phyloP scores from a whole-genome alignment of 2,113 vertebrate species.

The Peromyscus leucopus region DNA sequence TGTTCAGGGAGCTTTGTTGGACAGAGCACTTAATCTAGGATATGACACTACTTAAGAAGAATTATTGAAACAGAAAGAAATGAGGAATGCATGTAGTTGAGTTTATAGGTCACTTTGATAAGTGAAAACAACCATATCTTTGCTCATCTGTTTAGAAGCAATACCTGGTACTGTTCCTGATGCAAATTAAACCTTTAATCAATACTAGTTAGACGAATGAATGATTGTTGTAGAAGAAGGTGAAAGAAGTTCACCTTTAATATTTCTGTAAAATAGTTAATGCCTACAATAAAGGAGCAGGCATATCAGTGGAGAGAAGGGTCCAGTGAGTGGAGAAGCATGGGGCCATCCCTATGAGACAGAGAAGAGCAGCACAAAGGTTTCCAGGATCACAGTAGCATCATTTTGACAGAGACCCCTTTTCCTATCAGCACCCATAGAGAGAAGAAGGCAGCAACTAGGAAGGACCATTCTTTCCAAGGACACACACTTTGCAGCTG shows the following conservation, averaged over 20 bases:
- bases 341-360: neutral
- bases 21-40: neutral
- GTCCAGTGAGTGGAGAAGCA: neutral
- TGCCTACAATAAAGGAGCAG: neutral
- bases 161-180: neutral
- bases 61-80: neutral
- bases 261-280: conserved; percentile 43
- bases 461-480: neutral
- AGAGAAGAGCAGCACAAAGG: neutral
- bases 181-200: neutral
- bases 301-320: neutral
- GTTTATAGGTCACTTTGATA: neutral
- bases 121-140: neutral
- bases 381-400: neutral
- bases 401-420: neutral
- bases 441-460: neutral
- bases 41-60: neutral
- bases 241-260: neutral
- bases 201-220: conserved; percentile 20
- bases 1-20: neutral
- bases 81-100: neutral
- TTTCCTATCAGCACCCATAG: neutral
- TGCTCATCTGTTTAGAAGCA: neutral
- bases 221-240: neutral
- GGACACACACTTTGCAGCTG: neutral